These are phyloP conservation scores for Pseudomugil tenellus DNA, from an alignment of 2,797 vertebrate genomes.

Conservation along the genomic window DNA sequence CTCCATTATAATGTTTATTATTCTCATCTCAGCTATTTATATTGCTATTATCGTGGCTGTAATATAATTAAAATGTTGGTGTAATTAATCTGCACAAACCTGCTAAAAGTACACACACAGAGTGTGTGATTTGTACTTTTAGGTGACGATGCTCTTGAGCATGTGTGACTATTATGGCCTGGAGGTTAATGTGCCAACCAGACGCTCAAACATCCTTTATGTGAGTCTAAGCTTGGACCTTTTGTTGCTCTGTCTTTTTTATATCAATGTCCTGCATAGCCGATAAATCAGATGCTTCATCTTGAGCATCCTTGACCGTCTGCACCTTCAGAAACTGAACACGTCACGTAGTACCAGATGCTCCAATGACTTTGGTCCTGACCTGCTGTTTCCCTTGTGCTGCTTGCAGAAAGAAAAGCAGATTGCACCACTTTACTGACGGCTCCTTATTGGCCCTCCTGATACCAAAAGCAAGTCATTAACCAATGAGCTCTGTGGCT, in stretches of 20 bases:
- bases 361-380: constrained; percentile 1
- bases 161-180: background rate
- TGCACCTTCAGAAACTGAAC: background rate
- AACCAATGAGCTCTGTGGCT: constrained; percentile 23
- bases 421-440: constrained; percentile 27
- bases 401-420: background rate
- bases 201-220: no score
- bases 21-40: no score
- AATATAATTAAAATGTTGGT: no score
- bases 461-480: background rate
- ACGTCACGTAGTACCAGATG: background rate
- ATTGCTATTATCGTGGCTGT: no score
- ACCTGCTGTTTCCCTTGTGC: constrained; percentile 11
- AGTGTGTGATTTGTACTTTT: background rate
- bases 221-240: background rate
- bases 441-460: constrained; percentile 27
- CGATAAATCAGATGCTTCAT: background rate
- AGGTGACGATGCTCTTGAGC: background rate
- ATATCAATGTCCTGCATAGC: background rate
- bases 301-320: background rate
- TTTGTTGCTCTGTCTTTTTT: background rate
- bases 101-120: background rate
- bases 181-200: no score
- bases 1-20: no score
- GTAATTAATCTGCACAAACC: background rate